Evolutionary conservation across 2,797 vertebrate genomes (phyloP), one percentile per base, ranked within the genome.

Genomic region (Pyrocephalus nanus): DNA sequence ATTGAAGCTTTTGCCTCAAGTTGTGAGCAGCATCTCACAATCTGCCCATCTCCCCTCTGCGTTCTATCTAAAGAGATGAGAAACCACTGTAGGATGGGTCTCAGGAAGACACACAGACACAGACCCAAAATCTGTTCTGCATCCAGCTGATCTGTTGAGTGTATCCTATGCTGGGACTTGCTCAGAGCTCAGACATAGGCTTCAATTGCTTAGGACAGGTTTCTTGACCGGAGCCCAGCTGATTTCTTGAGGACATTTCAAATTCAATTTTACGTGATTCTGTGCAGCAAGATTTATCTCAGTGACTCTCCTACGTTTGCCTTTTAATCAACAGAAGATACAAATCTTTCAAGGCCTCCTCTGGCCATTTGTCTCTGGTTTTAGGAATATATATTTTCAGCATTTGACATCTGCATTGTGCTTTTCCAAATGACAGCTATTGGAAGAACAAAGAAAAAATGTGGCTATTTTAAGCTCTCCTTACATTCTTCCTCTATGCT

Each of bases 181-280:
- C 18, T 29, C 42, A 53, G 71, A 58, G 8, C 27, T 88, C 67
- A 67, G 36, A 40, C 6, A 11, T 26, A 13, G 27, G 18, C 38
- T 73, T 73, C 2, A 0, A 27, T 82, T 67, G 26, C 20, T 71
- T 40, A 76, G 53, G 38, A 79, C 32, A 89, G 10, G 20, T 45
- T 84, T 64, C 19, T 60, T 85, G 34, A 26, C 43, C 45, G 82
- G 40, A 72, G 69, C 4, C 1, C 38, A 45, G 29, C 3, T 76
- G 55, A 78, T 60, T 91, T 93, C 60, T 93, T 3, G 9, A 92
- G 29, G 61, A 92, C 29, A 7, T 82, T 91, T 95, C 91, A 92
- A 89, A 89, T 71, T 7, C 15, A 71, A 67, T 93, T 92, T 79
- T 73, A 74, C 1, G 0, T 72, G n/a, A 62, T 72, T 82, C 73